Evolutionary conservation across 2,888 invertebrate genomes (phyloP).

Genomic region (Alentia gelatinosa): DNA sequence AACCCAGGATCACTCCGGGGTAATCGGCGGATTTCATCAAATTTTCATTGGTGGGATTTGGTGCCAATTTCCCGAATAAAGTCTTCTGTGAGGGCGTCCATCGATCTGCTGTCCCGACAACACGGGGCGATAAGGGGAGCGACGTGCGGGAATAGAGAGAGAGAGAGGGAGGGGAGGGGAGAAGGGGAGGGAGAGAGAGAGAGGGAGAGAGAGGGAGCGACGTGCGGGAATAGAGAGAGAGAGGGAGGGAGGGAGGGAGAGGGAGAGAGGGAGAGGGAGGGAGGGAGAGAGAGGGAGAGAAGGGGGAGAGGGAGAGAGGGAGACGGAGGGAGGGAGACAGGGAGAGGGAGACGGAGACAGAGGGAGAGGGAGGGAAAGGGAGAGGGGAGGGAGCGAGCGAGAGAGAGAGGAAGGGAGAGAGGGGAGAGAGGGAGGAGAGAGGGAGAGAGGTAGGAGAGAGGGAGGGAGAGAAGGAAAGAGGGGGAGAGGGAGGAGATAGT

Average conservation of each 20-base stretch:
- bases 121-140: not conserved
- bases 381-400: no score
- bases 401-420: not conserved
- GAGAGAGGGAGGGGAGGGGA: not conserved
- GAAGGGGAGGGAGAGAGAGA: no score
- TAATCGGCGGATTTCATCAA: conserved; percentile 22
- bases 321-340: no score
- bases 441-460: not conserved
- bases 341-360: no score
- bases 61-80: not conserved
- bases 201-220: no score
- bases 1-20: not conserved
- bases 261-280: not conserved
- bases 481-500: not conserved
- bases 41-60: not conserved
- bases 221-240: no score
- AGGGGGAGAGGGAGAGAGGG: no score
- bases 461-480: not conserved
- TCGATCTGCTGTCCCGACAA: not conserved
- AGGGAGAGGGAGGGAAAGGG: no score
- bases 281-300: not conserved
- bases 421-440: not conserved
- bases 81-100: not conserved
- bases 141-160: not conserved
- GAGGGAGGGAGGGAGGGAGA: not conserved